Base-by-base conservation (phyloP, 2,888 invertebrate genomes). In the Drosophila sordidula region DNA sequence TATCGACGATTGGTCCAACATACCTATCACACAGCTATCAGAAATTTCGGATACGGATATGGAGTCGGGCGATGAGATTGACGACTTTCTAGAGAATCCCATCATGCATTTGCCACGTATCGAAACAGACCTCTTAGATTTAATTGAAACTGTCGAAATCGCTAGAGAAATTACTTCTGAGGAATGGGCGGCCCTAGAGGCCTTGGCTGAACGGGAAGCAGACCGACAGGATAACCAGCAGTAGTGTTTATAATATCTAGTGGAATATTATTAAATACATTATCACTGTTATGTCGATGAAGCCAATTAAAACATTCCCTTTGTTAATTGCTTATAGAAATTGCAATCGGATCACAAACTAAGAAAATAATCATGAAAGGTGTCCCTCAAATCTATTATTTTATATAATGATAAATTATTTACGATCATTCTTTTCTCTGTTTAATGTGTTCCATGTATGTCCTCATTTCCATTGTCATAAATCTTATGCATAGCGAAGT, bases 21-120 rank as follows among this genome's bases (percentile, higher is more conserved):
- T 50, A 25, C 73, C 69, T 11, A 14, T 12, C 1, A n/a, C 4
- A 3, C 16, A 66, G 2, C 49, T 22, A 8, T 9, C 41, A 11
- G 14, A 11, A 2, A 12, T 8, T 1, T 44, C 42, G 5, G 25
- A 34, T 1, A 1, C n/a, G 4, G 39, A 49, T 4, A 1, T 12
- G 6, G 54, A 63, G 11, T 36, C 26, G 3, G 49, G 16, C 9
- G 44, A 44, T 14, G 52, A 71, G 1, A 1, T 1, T 9, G 11
- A 16, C 6, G 39, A 54, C 1, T 1, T 25, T 12, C 6, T 54
- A 4, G 54, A 36, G 2, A 39, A 26, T 16, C 25, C 16, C 11
- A 2, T 14, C 11, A 6, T 36, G 25, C 14, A 3, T 2, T 1
- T 26, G 9, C 49, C 36, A 12, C 47, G 9, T 11, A 6, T 36